A percentile compares a stretch with the other conserved stretches of the same genome.
Evolutionary conservation across 1,140 invertebrate genomes (phyloP).

Genomic region (Hyposmocoma kahamanoa): DNA sequence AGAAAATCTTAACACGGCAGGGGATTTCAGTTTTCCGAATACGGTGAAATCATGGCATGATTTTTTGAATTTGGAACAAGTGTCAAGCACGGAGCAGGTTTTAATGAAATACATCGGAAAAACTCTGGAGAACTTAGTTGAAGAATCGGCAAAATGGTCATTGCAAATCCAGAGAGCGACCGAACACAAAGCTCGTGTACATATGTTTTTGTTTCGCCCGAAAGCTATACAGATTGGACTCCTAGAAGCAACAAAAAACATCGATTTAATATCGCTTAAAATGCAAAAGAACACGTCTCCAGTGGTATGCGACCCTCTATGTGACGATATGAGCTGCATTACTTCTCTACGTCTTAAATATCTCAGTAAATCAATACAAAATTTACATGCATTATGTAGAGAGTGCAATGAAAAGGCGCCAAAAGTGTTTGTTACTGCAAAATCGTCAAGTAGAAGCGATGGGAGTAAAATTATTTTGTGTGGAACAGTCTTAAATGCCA

Average conservation of each 20-base stretch:
- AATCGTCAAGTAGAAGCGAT: constrained; percentile 47
- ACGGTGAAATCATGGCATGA: constrained; percentile 69
- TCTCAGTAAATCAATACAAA: constrained; percentile 46
- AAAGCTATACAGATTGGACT: constrained; percentile 36
- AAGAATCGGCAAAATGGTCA: constrained; percentile 41
- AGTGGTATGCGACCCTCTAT: constrained; percentile 31
- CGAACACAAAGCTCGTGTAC: constrained; percentile 38
- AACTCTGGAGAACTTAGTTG: constrained; percentile 27
- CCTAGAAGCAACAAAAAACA: constrained; percentile 27
- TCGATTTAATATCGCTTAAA: constrained; percentile 25
- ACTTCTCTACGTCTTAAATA: constrained; percentile 49
- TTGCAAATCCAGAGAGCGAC: constrained; percentile 33
- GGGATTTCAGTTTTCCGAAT: constrained; percentile 72
- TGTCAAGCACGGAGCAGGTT: constrained; percentile 15
- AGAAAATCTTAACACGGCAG: constrained; percentile 55
- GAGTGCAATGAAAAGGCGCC: constrained; percentile 21
- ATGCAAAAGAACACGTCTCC: constrained; percentile 14
- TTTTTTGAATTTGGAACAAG: constrained; percentile 28
- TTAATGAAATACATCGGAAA: constrained; percentile 40
- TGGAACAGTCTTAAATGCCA: constrained; percentile 66
- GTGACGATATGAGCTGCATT: constrained; percentile 31
- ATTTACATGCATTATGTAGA: constrained; percentile 39
- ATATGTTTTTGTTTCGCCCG: constrained; percentile 42
- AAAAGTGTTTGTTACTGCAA: constrained; percentile 60
- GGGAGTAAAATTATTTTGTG: constrained; percentile 47